These are phyloP conservation scores for Diadophis punctatus DNA, from an alignment of 2,113 vertebrate genomes.

Conservation along the genomic window DNA sequence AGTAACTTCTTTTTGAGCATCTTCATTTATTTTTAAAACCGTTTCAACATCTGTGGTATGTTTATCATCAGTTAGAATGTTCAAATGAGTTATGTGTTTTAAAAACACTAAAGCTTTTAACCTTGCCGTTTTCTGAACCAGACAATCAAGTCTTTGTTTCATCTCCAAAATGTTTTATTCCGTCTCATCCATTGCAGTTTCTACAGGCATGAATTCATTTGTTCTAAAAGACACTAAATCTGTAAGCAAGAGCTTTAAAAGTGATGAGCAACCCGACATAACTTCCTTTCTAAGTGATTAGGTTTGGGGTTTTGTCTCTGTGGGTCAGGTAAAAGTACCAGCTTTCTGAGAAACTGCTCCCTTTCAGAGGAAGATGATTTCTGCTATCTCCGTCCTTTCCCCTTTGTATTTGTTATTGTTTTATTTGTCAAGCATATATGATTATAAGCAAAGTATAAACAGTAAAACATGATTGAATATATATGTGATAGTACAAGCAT, in stretches of 20 bases:
- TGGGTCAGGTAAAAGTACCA: neutral
- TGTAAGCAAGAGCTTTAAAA: neutral
- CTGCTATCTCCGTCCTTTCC: neutral
- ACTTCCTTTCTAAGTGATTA: neutral
- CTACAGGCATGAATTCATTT: neutral
- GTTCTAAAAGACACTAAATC: neutral
- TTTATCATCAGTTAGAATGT: neutral
- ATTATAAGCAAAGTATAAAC: too few relatives aligned
- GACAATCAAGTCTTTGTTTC: neutral
- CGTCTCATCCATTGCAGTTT: neutral
- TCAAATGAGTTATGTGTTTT: neutral
- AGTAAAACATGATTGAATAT: too few relatives aligned
- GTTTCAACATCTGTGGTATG: neutral
- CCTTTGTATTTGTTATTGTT: too few relatives aligned
- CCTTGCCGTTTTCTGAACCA: neutral
- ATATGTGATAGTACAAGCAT: too few relatives aligned
- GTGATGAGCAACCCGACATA: neutral
- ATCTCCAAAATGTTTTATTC: neutral
- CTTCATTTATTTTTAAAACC: neutral
- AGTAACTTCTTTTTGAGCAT: neutral
- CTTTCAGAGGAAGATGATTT: neutral
- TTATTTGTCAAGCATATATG: too few relatives aligned
- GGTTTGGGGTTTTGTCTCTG: neutral
- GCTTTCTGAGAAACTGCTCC: neutral
- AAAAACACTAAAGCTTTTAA: neutral